Conservation (phyloP, 1,140 invertebrate genomes). For the Pectinophora gossypiella region DNA sequence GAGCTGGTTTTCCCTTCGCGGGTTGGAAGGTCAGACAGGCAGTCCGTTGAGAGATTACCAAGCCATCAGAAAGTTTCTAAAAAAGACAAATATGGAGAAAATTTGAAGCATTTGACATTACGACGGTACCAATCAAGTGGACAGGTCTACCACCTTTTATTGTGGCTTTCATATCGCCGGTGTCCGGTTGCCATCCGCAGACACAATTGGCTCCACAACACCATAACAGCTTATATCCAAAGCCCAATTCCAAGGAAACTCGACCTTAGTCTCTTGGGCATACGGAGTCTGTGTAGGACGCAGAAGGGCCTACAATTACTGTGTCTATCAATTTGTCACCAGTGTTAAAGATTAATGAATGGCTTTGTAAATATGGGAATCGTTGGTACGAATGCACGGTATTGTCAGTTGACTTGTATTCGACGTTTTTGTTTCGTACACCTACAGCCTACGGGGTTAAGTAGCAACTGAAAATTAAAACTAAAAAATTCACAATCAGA, state of each 20-base stretch:
- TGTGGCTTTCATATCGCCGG: conserved; percentile 64
- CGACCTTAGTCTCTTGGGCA: background rate
- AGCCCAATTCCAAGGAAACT: background rate
- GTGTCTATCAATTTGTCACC: background rate
- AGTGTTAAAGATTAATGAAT: background rate
- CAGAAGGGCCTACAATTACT: background rate
- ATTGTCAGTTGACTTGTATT: too few relatives aligned
- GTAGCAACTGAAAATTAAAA: too few relatives aligned
- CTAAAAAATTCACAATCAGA: too few relatives aligned
- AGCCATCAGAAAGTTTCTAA: too few relatives aligned
- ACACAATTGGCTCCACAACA: conserved; percentile 36
- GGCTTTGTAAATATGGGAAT: background rate
- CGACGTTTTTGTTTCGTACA: too few relatives aligned
- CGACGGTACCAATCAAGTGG: conserved; percentile 59
- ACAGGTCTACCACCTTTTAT: conserved; percentile 69
- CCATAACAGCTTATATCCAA: background rate
- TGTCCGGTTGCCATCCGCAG: conserved; percentile 67
- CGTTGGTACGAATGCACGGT: too few relatives aligned
- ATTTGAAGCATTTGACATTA: background rate
- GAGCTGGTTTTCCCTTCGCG: too few relatives aligned
- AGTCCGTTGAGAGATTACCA: too few relatives aligned
- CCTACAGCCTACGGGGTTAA: too few relatives aligned
- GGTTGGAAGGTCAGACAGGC: too few relatives aligned
- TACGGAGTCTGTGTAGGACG: background rate
- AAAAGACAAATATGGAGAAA: too few relatives aligned